Conservation (phyloP, 2,113 vertebrate species). For the Heterotilapia buettikoferi region DNA sequence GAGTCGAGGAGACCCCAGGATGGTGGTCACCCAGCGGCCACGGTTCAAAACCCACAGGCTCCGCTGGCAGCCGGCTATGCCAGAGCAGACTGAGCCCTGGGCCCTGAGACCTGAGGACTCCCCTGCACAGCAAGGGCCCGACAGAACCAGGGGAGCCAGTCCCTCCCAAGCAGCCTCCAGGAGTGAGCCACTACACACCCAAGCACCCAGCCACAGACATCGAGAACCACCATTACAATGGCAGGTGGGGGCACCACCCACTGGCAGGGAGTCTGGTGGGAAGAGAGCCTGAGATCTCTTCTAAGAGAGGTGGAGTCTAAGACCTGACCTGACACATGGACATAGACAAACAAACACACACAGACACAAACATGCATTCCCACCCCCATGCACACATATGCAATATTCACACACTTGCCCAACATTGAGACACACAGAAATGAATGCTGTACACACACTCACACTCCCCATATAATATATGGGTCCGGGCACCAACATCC, state of each 20-base stretch:
- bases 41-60: neutral
- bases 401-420: neutral
- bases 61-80: neutral
- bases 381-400: neutral
- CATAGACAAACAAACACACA: neutral
- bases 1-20: neutral
- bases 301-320: neutral
- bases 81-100: neutral
- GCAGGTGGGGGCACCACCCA: neutral
- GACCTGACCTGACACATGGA: neutral
- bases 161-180: neutral
- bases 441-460: neutral
- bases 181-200: neutral
- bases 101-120: neutral
- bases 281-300: neutral
- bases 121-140: neutral
- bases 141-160: neutral
- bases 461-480: neutral
- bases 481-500: neutral
- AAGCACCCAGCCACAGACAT: neutral
- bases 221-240: neutral
- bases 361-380: neutral
- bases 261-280: neutral
- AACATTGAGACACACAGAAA: neutral
- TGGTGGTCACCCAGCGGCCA: neutral